Evolutionary conservation across 2,113 vertebrate species (phyloP), one percentile per base, ranked within the genome.

Genomic region (Sakesphorus luctuosus): DNA sequence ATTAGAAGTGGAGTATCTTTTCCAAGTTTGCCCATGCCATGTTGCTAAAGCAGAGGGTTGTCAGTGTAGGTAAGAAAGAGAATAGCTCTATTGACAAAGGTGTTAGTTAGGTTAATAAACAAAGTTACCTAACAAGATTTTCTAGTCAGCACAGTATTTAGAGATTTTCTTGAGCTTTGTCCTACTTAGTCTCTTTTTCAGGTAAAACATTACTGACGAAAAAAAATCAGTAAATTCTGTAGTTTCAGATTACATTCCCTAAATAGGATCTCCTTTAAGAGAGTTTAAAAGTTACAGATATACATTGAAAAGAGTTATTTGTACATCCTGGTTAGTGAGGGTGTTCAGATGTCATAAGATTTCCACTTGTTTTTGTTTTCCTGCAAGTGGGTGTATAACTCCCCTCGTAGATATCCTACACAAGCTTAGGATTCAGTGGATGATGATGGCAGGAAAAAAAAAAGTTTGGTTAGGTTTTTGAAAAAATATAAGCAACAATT

Each of bases 271-370:
- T 65, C 24, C 17, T 81, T 84, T 53, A 47, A 28, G 3, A 29
- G 38, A 67, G 5, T 77, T 53, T 58, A 53, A 71, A 43, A n/a
- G 23, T 63, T 59, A 35, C 15, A 66, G 26, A 17, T 40, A 46
- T 2, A 26, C 2, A 18, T 12, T 21, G 2, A 23, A 49, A 56
- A 58, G 44, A 9, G 19, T 11, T 0, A 43, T 36, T 49, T 5
- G 0, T 72, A 20, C 3, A 5, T n/a, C 25, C 17, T 66, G 61
- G 6, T 49, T 68, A 24, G 20, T n/a, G 56, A 61, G 20, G 12
- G 58, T 49, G 24, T 31, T 17, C 21, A 31, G 40, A 11, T 13
- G 2, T 14, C 4, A 6, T 31, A n/a, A 80, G 24, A 25, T 65
- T 86, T 75, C 26, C 29, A 19, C 44, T 40, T 40, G 16, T 1